Base-by-base conservation (phyloP, 2,113 vertebrate species). In the Malurus elegans region DNA sequence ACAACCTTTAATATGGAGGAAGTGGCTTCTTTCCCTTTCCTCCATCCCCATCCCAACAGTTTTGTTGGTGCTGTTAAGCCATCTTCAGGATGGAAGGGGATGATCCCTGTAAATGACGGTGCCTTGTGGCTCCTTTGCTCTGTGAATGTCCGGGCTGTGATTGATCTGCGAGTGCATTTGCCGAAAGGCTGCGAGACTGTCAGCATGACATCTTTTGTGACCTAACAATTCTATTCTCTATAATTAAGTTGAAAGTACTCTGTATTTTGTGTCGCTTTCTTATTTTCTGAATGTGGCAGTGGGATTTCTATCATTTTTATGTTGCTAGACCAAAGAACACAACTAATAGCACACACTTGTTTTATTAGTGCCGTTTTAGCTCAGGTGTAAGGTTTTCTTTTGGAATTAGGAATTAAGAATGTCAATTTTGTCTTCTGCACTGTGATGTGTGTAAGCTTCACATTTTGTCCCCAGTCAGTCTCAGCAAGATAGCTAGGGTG, bases 311-410 rank as follows among this genome's bases (percentile, higher is more conserved):
- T 71, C 21, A 17, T 78, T 79, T 90, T 79, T 80, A 32, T 48
- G 24, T 57, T 74, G 45, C 73, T 74, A 84, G 57, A 81, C 25
- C 64, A 86, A 81, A 81, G 23, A 87, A 17, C 36, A 32, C 36
- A 53, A 44, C 24, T 70, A 42, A 16, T 50, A 32, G 15, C 42
- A 29, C 56, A 26, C 31, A 32, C 62, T 61, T n/a, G 18, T 60
- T 89, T 91, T 81, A 47, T 42, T 38, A 26, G 53, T 89, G 45
- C 29, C 14, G 34, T 86, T 95, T 88, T 75, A 83, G 78, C 16
- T 42, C 81, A 29, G 23, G 8, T 53, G 9, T 23, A 40, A 72
- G 3, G 6, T 69, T 90, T 86, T 48, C n/a, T 67, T 69, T 65
- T 8, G 7, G n/a, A 87, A 72, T 53, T 78, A 36, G 20, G n/a